Evolutionary conservation across 2,888 invertebrate species (phyloP).

Genomic region (Rotaria socialis): DNA sequence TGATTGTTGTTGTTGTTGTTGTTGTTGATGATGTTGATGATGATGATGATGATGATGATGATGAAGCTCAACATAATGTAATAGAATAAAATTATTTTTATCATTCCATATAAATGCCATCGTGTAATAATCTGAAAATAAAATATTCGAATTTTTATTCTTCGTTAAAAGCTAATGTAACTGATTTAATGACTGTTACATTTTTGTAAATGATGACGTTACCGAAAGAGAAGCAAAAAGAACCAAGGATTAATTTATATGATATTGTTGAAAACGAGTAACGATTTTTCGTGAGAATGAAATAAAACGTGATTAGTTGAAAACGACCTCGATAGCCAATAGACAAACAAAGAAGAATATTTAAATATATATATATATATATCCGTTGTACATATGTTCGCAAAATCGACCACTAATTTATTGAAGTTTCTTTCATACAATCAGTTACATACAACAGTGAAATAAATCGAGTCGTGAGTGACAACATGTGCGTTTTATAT

Average conservation of each 20-base stretch:
- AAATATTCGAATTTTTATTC: not conserved
- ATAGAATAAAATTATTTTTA: not conserved
- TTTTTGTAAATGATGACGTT: too few relatives aligned
- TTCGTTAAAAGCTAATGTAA: not conserved
- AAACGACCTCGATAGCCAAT: not conserved
- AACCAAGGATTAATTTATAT: too few relatives aligned
- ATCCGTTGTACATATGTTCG: not conserved
- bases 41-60: not conserved
- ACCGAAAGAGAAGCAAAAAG: too few relatives aligned
- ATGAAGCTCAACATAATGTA: not conserved
- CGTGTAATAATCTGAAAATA: not conserved
- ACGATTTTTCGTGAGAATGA: not conserved
- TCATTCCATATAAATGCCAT: not conserved
- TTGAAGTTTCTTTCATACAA: not conserved
- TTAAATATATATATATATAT: not conserved
- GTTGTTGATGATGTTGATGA: not conserved
- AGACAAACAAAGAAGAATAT: not conserved
- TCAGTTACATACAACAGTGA: too few relatives aligned
- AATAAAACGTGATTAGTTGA: too few relatives aligned
- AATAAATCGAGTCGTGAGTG: not conserved
- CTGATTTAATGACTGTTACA: too few relatives aligned
- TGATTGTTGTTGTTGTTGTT: not conserved
- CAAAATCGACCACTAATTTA: not conserved
- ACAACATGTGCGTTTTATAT: constrained; percentile 7
- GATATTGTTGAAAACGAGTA: not conserved